A percentile compares a stretch with the other conserved stretches of the same genome.
Conservation (phyloP, 2,113 vertebrate genomes). For the Chionomys nivalis region DNA sequence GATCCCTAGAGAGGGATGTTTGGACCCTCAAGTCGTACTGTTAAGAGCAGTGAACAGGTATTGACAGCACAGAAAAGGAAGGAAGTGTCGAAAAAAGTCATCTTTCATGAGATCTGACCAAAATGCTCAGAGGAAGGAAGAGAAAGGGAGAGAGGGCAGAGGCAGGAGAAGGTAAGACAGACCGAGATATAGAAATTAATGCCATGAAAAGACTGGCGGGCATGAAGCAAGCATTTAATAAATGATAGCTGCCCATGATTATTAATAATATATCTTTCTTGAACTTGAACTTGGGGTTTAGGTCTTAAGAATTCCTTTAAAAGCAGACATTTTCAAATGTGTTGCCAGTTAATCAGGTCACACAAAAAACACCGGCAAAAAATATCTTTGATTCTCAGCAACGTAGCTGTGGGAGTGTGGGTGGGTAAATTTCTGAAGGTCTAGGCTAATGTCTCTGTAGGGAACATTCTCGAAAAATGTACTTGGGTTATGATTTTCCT, state of each 20-base stretch:
- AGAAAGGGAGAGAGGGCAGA: not conserved
- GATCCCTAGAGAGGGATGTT: not conserved
- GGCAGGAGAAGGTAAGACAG: rapidly evolving
- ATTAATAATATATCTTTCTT: not conserved
- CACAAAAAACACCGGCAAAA: slow-evolving; percentile 21
- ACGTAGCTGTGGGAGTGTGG: not conserved
- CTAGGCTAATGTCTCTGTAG: not conserved
- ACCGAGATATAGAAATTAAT: not conserved
- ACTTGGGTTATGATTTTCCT: slow-evolving; percentile 36
- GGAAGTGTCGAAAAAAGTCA: not conserved
- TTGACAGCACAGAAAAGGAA: not conserved
- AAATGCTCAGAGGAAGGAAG: not conserved
- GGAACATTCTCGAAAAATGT: not conserved
- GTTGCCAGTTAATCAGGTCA: not conserved
- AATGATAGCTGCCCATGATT: not conserved
- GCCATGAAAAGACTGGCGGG: not conserved
- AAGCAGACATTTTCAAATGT: slow-evolving; percentile 46
- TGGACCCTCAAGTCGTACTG: not conserved
- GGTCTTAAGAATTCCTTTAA: not conserved
- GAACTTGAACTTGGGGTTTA: slow-evolving; percentile 15
- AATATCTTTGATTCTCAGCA: not conserved
- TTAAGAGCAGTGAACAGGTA: not conserved
- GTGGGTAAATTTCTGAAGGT: not conserved
- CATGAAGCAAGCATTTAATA: slow-evolving; percentile 14
- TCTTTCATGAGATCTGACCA: not conserved